Percentiles rank a stretch among this genome's conserved stretches.
Conservation (phyloP, 1,140 invertebrate genomes). For the Microplitis demolitor region DNA sequence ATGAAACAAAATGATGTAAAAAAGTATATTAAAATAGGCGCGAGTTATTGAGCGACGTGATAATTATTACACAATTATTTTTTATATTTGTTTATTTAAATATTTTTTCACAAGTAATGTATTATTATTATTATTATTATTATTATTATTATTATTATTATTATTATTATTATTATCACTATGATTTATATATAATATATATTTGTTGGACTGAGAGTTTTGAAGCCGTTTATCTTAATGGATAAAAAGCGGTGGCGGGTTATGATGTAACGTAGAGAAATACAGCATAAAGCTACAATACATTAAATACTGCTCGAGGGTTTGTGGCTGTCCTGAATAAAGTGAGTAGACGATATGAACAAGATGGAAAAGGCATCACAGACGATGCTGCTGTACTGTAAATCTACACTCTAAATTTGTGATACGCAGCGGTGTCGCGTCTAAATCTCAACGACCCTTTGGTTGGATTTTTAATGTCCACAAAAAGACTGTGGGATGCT, state of each 20-base stretch:
- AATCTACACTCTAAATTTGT: slow-evolving; percentile 1
- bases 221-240: too few relatives aligned
- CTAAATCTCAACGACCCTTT: background rate
- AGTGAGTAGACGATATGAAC: background rate
- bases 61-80: too few relatives aligned
- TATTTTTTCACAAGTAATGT: too few relatives aligned
- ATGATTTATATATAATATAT: too few relatives aligned
- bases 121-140: too few relatives aligned
- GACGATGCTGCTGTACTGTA: background rate
- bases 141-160: too few relatives aligned
- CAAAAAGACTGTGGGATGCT: background rate
- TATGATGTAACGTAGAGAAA: background rate
- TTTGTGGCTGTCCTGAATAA: background rate
- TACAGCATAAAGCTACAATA: slow-evolving; percentile 43
- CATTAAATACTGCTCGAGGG: slow-evolving; percentile 43
- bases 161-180: too few relatives aligned
- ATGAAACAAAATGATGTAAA: background rate
- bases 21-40: too few relatives aligned
- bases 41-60: too few relatives aligned
- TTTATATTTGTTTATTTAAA: too few relatives aligned
- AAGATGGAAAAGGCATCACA: background rate
- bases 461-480: background rate
- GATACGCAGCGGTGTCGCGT: background rate
- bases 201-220: too few relatives aligned
- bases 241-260: too few relatives aligned